Conservation (phyloP, 2,113 vertebrate species). For the Phainopepla nitens region DNA sequence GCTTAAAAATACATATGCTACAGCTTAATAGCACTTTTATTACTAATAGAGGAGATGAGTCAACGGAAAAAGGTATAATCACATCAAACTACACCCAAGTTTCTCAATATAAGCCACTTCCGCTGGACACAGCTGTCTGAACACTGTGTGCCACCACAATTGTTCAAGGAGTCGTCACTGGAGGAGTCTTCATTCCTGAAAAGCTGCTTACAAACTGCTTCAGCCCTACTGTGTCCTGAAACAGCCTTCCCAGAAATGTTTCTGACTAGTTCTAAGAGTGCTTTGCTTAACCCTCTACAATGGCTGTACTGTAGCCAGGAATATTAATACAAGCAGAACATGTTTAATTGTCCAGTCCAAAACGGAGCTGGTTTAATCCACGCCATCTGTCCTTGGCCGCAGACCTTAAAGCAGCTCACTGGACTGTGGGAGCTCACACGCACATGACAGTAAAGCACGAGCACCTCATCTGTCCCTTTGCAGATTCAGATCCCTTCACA, state of each 20-base stretch:
- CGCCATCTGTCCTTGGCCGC: slow-evolving; percentile 1
- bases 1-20: not conserved
- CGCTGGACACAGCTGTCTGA: not conserved
- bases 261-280: not conserved
- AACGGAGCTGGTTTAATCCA: not conserved
- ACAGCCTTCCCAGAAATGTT: not conserved
- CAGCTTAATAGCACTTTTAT: not conserved
- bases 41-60: not conserved
- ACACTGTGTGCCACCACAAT: not conserved
- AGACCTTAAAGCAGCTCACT: not conserved
- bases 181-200: not conserved
- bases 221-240: not conserved
- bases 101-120: not conserved
- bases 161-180: not conserved
- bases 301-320: not conserved
- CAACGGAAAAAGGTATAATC: not conserved
- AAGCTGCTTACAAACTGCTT: not conserved
- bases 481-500: not conserved
- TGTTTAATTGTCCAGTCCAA: slow-evolving; percentile 15
- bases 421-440: not conserved
- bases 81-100: not conserved
- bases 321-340: not conserved
- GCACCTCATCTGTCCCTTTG: not conserved
- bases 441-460: not conserved
- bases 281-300: not conserved